These are phyloP conservation scores for Channa argus DNA, from an alignment of 2,113 vertebrate species.

Conservation along the genomic window DNA sequence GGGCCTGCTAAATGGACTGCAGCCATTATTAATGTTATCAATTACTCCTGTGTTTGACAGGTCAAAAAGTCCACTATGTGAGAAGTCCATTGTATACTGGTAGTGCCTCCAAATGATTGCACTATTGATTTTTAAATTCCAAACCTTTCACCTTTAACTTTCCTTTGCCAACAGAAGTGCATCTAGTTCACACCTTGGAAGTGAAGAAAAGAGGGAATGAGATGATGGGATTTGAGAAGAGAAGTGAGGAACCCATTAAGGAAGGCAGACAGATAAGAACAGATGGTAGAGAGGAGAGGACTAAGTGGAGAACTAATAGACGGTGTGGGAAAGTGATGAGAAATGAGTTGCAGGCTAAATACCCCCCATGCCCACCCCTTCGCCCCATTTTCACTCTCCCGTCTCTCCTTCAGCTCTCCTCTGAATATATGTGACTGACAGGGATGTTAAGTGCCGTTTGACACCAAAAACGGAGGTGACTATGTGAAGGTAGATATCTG, in stretches of 20 bases:
- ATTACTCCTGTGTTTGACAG: not conserved
- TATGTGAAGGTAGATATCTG: constrained; percentile 74
- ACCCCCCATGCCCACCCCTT: constrained; percentile 15
- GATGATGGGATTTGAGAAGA: constrained; percentile 48
- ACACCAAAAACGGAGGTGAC: constrained; percentile 85
- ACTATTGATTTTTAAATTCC: constrained; percentile 18
- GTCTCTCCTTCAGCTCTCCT: constrained; percentile 83
- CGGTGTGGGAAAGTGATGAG: constrained; percentile 71
- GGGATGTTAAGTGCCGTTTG: constrained; percentile 88
- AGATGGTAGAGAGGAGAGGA: constrained; percentile 64
- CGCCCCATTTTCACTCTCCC: constrained; percentile 54
- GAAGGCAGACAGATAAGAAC: constrained; percentile 66
- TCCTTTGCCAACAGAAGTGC: not conserved
- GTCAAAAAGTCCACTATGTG: constrained; percentile 1
- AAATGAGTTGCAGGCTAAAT: constrained; percentile 73
- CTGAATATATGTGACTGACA: constrained; percentile 84
- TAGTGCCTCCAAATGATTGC: constrained; percentile 4
- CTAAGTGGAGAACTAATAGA: constrained; percentile 71
- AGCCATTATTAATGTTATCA: not conserved
- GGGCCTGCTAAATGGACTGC: not conserved
- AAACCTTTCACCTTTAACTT: constrained; percentile 25
- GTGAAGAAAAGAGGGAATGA: constrained; percentile 21
- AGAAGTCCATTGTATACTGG: not conserved
- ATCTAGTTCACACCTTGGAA: constrained; percentile 4
- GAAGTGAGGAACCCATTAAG: constrained; percentile 47